Conservation (phyloP, 2,113 vertebrate species). For the Sylvilagus bachmani region DNA sequence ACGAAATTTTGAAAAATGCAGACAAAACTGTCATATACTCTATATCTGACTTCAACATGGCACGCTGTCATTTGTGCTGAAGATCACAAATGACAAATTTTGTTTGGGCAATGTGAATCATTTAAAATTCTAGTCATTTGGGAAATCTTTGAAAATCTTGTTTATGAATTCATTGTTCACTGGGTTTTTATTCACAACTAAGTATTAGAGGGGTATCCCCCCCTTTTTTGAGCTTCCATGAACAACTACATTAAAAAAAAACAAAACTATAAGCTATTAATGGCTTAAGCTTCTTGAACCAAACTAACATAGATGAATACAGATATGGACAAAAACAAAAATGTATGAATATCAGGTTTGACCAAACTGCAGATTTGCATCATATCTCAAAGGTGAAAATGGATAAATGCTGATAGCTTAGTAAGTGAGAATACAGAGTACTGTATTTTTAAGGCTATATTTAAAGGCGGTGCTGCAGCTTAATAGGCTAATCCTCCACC, state of each 20-base stretch:
- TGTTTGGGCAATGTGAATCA: not conserved
- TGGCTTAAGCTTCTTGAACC: not conserved
- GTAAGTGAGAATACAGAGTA: not conserved
- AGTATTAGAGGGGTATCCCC: fast-evolving
- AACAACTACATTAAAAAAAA: not conserved
- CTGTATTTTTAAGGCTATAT: not conserved
- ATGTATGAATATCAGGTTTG: not conserved
- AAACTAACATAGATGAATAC: not conserved
- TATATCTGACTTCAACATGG: not conserved
- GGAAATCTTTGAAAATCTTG: not conserved
- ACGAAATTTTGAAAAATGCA: not conserved
- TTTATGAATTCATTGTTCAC: not conserved
- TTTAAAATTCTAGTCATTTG: not conserved
- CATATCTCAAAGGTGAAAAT: not conserved
- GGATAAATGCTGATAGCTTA: not conserved
- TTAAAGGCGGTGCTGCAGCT: too few species aligned
- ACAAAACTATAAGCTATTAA: not conserved
- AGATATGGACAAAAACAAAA: not conserved
- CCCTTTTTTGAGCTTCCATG: not conserved
- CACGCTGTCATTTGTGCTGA: not conserved
- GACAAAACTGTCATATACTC: not conserved
- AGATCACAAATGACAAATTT: not conserved
- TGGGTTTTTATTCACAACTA: not conserved
- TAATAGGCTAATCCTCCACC: too few species aligned
- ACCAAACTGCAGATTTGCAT: not conserved